Evolutionary conservation across 2,888 invertebrate species (phyloP).

Genomic region (Timema podura): DNA sequence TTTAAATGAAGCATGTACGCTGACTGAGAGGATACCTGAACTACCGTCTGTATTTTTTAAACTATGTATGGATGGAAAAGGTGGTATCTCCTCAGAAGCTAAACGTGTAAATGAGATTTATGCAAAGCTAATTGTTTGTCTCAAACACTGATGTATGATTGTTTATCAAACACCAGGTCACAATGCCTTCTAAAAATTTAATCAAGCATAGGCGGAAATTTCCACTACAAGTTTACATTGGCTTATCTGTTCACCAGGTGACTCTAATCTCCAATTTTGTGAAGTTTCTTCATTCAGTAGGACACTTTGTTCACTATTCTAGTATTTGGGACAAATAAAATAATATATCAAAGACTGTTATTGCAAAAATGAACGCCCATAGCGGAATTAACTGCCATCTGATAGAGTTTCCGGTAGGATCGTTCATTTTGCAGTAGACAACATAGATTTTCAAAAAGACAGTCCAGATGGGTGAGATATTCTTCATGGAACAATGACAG

Average conservation of each 20-base stretch:
- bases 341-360: neutral
- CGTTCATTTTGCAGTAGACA: neutral
- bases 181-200: neutral
- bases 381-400: neutral
- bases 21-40: neutral
- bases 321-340: neutral
- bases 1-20: neutral
- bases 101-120: neutral
- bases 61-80: neutral
- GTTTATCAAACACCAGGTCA: neutral
- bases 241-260: neutral
- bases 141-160: neutral
- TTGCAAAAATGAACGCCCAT: neutral
- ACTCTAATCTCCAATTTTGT: neutral
- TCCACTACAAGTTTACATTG: too few relatives aligned
- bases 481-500: neutral
- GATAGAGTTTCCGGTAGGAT: neutral
- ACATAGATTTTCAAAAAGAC: neutral
- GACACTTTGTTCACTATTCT: neutral
- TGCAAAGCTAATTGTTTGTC: neutral
- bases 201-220: neutral
- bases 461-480: neutral
- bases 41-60: neutral
- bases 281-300: neutral
- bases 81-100: neutral